Evolutionary conservation across 2,797 vertebrate species (phyloP).

Genomic region (Halcyon badia): DNA sequence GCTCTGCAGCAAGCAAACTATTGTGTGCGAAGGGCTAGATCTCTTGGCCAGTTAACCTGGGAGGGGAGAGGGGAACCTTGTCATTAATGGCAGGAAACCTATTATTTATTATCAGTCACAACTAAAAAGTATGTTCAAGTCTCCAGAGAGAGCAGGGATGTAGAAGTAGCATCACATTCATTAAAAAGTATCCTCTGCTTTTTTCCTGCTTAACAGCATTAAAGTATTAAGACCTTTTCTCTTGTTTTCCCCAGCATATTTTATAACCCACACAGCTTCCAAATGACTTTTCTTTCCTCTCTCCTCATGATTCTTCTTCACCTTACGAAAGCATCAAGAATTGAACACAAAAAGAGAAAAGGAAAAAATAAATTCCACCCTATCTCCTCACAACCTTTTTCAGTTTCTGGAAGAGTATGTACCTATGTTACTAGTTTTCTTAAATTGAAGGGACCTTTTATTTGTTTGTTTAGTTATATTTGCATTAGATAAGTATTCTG

Average conservation of each 20-base stretch:
- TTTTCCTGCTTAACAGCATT: neutral
- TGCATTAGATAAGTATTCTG: neutral
- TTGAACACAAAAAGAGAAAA: neutral
- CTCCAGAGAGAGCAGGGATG: neutral
- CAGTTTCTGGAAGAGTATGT: neutral
- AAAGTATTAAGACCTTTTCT: neutral
- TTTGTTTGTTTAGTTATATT: neutral
- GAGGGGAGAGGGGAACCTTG: neutral
- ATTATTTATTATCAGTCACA: conserved; percentile 34
- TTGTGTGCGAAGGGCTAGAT: neutral
- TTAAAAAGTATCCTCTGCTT: neutral
- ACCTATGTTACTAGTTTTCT: neutral
- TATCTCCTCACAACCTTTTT: neutral
- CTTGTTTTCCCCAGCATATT: neutral
- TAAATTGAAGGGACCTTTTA: neutral
- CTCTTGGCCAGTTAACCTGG: neutral
- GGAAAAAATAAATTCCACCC: neutral
- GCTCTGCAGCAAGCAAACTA: conserved; percentile 3
- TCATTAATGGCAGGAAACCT: conserved; percentile 21
- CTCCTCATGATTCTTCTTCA: neutral
- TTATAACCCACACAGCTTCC: neutral
- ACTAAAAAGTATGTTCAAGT: neutral
- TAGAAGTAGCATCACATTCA: neutral
- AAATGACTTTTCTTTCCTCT: neutral
- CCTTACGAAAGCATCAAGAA: neutral